Conservation (phyloP, 1,140 invertebrate species). For the Berghia stephanieae region DNA sequence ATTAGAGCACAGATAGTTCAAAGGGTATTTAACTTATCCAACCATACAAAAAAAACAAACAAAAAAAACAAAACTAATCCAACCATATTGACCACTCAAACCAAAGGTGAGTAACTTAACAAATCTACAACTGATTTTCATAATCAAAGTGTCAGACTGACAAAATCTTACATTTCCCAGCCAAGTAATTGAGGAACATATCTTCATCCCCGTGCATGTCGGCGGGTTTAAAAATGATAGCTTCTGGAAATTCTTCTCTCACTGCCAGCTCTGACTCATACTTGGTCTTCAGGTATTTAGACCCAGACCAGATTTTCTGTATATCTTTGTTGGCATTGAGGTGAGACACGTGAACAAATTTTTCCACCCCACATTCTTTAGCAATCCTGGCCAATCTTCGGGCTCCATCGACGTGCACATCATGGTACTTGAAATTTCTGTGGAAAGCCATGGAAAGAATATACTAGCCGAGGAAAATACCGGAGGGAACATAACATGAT, state of each 20-base stretch:
- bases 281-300: slow-evolving; percentile 64
- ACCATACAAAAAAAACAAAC: too few relatives aligned
- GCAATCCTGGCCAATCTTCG: slow-evolving; percentile 65
- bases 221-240: slow-evolving; percentile 90
- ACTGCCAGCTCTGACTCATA: slow-evolving; percentile 88
- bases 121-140: too few relatives aligned
- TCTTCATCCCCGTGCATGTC: slow-evolving; percentile 91
- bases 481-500: too few relatives aligned
- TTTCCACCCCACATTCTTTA: slow-evolving; percentile 68
- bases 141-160: too few relatives aligned
- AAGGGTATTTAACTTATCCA: too few relatives aligned
- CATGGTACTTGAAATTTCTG: slow-evolving; percentile 61
- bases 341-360: slow-evolving; percentile 68
- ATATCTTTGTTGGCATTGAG: slow-evolving; percentile 66
- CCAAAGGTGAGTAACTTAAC: too few relatives aligned
- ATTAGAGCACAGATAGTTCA: too few relatives aligned
- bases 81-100: too few relatives aligned
- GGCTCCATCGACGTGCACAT: slow-evolving; percentile 64
- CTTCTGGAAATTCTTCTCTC: slow-evolving; percentile 92
- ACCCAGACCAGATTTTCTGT: slow-evolving; percentile 53
- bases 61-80: too few relatives aligned
- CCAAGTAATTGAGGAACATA: slow-evolving; percentile 79
- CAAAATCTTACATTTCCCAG: slow-evolving; percentile 48
- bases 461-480: not conserved
- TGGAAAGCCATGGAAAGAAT: slow-evolving; percentile 34